Conservation (phyloP, 2,797 vertebrate genomes). For the Meriones psammophilus region DNA sequence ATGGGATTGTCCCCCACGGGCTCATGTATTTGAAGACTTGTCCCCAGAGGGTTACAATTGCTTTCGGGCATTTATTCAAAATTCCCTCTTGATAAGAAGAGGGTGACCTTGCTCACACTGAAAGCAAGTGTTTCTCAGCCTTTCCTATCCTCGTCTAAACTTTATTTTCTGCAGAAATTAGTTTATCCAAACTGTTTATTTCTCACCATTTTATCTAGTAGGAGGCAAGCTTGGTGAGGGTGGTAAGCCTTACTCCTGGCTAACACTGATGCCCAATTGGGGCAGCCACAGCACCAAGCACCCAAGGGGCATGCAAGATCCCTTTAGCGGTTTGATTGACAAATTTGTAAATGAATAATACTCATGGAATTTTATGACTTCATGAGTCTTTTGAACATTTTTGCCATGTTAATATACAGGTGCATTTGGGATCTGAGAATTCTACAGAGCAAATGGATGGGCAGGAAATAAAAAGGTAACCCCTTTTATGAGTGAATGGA, state of each 20-base stretch:
- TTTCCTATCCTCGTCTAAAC: not conserved
- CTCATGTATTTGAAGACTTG: not conserved
- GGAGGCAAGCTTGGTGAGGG: not conserved
- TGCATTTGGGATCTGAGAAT: constrained; percentile 20
- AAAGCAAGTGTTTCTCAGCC: not conserved
- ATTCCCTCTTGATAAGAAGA: not conserved
- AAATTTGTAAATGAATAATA: not conserved
- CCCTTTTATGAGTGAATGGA: not conserved
- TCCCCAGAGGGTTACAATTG: not conserved
- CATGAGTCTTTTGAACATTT: not conserved
- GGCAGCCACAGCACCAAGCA: not conserved
- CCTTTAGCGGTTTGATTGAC: not conserved
- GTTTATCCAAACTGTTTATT: not conserved
- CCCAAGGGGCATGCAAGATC: rapidly evolving
- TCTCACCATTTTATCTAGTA: not conserved
- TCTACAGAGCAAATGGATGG: not conserved
- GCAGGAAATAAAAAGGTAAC: not conserved
- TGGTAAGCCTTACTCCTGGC: not conserved
- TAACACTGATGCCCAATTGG: not conserved
- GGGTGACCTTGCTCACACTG: not conserved
- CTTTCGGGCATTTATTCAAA: not conserved
- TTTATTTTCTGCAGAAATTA: not conserved
- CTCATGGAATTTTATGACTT: not conserved
- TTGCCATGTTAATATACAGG: not conserved
- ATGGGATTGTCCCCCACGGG: not conserved